Conservation (phyloP, 2,113 vertebrate species). For the Caracal caracal region DNA sequence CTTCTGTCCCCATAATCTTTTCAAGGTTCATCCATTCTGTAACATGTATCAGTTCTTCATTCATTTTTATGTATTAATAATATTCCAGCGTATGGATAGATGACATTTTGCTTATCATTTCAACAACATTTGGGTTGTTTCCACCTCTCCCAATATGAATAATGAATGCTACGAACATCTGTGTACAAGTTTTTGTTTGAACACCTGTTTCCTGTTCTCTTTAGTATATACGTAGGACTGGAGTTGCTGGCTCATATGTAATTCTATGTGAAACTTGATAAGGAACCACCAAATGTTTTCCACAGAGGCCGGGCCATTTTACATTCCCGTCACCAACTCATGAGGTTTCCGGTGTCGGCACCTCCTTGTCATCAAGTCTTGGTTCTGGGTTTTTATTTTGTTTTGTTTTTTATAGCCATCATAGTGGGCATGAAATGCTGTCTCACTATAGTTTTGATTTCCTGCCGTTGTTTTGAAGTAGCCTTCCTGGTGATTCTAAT, state of each 20-base stretch:
- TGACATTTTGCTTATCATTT: neutral
- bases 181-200: neutral
- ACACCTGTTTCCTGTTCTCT: neutral
- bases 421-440: neutral
- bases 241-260: neutral
- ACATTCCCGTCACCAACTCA: neutral
- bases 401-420: neutral
- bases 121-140: neutral
- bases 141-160: neutral
- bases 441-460: neutral
- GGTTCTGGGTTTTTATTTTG: neutral
- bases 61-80: neutral
- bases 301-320: neutral
- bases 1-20: neutral
- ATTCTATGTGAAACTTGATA: neutral
- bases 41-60: neutral
- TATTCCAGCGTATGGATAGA: neutral
- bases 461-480: neutral
- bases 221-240: neutral
- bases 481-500: neutral
- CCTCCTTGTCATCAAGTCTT: neutral
- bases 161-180: neutral
- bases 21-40: neutral
- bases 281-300: neutral
- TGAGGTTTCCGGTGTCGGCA: neutral